A percentile compares a stretch with the other conserved stretches of the same genome.
Conservation (phyloP, 64 coral and sea anemone species). For the Porites australiensis region DNA sequence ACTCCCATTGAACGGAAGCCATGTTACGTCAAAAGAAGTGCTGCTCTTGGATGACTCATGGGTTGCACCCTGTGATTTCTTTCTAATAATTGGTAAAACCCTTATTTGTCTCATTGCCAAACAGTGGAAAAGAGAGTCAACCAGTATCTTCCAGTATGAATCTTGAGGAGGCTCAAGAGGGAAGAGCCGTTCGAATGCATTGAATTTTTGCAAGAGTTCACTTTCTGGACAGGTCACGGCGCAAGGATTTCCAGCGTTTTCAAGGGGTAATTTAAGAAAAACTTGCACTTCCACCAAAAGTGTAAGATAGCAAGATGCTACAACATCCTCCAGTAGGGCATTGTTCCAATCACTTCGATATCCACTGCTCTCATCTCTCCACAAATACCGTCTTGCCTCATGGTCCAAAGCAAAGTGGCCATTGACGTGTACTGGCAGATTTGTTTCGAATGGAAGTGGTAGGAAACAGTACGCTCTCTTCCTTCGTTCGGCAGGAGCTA, state of each 20-base stretch:
- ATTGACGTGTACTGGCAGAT: conserved; percentile 87
- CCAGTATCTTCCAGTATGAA: not conserved
- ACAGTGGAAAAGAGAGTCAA: conserved; percentile 22
- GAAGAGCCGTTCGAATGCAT: not conserved
- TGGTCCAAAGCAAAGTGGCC: conserved; percentile 97
- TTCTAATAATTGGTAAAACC: conserved; percentile 60
- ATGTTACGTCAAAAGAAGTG: conserved; percentile 22
- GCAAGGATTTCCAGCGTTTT: not conserved
- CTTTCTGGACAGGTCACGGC: not conserved
- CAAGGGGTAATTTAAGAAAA: not conserved
- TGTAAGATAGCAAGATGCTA: conserved; percentile 80
- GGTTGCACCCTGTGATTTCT: not conserved
- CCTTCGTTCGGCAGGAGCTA: not conserved
- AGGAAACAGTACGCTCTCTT: conserved; percentile 80
- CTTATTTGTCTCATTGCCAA: not conserved
- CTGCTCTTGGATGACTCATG: not conserved
- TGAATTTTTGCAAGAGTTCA: not conserved
- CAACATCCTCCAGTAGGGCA: conserved; percentile 48
- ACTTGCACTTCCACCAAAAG: conserved; percentile 35
- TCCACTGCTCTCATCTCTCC: conserved; percentile 49
- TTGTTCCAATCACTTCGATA: conserved; percentile 81
- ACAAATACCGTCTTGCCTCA: conserved; percentile 83
- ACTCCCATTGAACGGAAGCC: conserved; percentile 67
- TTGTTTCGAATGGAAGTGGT: conserved; percentile 74
- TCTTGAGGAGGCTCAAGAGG: not conserved